phyloP scores from a whole-genome alignment of 2,113 vertebrate genomes.

The Leptobrachium ailaonicum region DNA sequence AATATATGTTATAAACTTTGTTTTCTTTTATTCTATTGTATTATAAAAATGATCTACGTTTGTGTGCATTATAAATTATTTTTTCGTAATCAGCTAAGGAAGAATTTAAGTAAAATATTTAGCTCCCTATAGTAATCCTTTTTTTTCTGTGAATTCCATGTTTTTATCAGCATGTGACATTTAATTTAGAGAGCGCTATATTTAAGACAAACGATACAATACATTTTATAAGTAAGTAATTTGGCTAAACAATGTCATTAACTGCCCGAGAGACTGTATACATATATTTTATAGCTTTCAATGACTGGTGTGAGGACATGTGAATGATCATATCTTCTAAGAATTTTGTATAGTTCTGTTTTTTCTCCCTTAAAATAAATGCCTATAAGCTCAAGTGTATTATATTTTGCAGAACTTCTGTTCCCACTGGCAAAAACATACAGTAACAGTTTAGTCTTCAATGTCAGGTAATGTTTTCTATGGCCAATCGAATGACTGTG shows the following conservation, averaged over 20 bases:
- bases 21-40: too few species aligned
- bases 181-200: background rate
- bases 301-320: conserved; percentile 9
- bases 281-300: background rate
- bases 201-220: background rate
- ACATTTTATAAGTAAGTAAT: background rate
- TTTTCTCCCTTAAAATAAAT: conserved; percentile 8
- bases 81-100: too few species aligned
- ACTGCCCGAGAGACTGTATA: background rate
- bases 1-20: too few species aligned
- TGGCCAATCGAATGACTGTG: conserved; percentile 28
- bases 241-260: background rate
- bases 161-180: background rate
- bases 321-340: conserved; percentile 22
- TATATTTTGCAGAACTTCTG: conserved; percentile 20
- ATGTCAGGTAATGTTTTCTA: conserved; percentile 36
- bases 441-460: conserved; percentile 23
- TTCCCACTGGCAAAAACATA: conserved; percentile 27
- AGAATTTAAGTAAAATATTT: too few species aligned
- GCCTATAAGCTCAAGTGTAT: conserved; percentile 23
- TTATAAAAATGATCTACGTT: too few species aligned
- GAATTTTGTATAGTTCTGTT: conserved; percentile 9
- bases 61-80: too few species aligned
- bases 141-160: background rate
- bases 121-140: too few species aligned